Percentiles rank a stretch among this genome's conserved stretches.
Conservation (phyloP, 2,888 invertebrate genomes). For the Cephus pygmeus region DNA sequence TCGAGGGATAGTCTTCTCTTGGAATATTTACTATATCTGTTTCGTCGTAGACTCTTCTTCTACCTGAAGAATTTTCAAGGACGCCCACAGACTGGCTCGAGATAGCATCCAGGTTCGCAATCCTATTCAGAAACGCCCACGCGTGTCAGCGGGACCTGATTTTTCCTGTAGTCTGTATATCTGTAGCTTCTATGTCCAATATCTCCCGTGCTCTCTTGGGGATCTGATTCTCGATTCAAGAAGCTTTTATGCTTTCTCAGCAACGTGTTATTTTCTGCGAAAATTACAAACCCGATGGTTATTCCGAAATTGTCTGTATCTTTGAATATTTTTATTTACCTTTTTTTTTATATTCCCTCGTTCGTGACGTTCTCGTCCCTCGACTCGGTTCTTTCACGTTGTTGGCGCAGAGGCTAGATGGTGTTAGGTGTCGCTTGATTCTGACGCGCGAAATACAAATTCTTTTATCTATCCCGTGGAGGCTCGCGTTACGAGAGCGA, state of each 20-base stretch:
- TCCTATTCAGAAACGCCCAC: neutral
- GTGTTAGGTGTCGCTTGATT: neutral
- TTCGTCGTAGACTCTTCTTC: neutral
- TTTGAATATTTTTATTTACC: neutral
- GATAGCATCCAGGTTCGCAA: neutral
- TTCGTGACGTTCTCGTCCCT: neutral
- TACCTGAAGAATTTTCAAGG: neutral
- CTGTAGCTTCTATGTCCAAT: neutral
- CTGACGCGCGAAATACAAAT: neutral
- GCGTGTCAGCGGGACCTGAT: neutral
- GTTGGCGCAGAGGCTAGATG: neutral
- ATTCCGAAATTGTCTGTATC: neutral
- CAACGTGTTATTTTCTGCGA: neutral
- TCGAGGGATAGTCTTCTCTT: neutral
- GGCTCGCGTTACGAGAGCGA: neutral
- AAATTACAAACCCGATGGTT: neutral
- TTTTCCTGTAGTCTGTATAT: neutral
- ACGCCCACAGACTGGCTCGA: neutral
- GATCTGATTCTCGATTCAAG: neutral
- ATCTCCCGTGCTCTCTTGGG: neutral
- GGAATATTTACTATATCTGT: constrained; percentile 6
- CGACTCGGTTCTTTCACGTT: neutral
- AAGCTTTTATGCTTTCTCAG: neutral
- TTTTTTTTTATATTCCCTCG: neutral
- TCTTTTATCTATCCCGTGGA: neutral